Evolutionary conservation across 2,797 vertebrate genomes (phyloP).

Genomic region (Chaetophractus vellerosus): DNA sequence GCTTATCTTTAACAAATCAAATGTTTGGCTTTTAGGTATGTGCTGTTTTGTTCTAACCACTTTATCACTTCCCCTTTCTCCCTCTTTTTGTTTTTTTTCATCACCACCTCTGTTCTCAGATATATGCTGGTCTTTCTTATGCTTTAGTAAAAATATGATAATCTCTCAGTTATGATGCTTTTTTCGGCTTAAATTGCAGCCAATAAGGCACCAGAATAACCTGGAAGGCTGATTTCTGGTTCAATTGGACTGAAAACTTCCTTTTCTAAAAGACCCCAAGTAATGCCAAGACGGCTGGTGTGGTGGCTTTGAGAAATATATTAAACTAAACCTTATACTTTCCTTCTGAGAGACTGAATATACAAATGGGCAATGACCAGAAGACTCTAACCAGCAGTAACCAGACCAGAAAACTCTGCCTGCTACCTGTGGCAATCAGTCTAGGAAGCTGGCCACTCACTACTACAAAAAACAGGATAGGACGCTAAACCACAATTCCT

Average conservation of each 20-base stretch:
- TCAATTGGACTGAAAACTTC: not conserved
- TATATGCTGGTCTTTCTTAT: not conserved
- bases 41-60: not conserved
- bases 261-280: not conserved
- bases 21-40: not conserved
- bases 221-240: not conserved
- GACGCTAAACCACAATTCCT: too few species aligned
- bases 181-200: not conserved
- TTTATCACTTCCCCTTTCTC: not conserved
- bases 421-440: too few species aligned
- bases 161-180: not conserved
- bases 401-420: too few species aligned
- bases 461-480: too few species aligned
- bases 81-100: not conserved
- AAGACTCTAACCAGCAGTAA: too few species aligned
- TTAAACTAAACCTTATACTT: not conserved
- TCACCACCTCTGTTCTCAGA: not conserved
- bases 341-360: too few species aligned
- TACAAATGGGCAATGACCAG: too few species aligned
- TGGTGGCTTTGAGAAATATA: not conserved
- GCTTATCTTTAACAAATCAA: not conserved
- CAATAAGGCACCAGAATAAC: not conserved
- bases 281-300: not conserved
- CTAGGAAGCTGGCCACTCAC: too few species aligned
- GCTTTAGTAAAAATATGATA: not conserved